Base-by-base conservation (phyloP, 2,113 vertebrate genomes). In the Ammospiza caudacuta region DNA sequence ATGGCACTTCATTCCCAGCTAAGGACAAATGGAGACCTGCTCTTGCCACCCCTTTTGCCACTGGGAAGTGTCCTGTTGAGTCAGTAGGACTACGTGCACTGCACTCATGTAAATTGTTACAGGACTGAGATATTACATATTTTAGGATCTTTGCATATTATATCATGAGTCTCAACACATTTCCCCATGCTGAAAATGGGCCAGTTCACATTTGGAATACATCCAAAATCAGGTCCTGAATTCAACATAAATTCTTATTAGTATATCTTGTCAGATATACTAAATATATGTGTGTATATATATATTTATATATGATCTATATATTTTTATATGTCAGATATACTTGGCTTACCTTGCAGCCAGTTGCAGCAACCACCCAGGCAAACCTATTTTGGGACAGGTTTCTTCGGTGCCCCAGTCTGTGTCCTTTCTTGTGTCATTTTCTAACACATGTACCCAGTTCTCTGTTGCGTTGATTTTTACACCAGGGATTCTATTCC, bases 401-500 rank as follows among this genome's bases (percentile, higher is more conserved):
- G 12, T 19, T n/a, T n/a, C 33, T 72, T 91, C 70, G 68, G n/a
- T 15, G 77, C 3, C 27, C 54, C 14, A 29, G 9, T 44, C 18
- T 64, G 7, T 29, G 20, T 21, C 41, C 15, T 39, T 74, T 64
- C 27, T 37, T 62, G 2, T 76, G 18, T 14, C 31, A 57, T 75
- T 55, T 49, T 64, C 51, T 51, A 51, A 52, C 8, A 23, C 0
- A 0, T 0, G 2, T 24, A 46, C 8, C 6, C 51, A 31, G 5
- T 5, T 20, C 59, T 61, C 12, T 64, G 18, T 44, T 63, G 15
- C 35, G 24, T 15, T 89, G 13, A 44, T 35, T 37, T 61, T 94
- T 92, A 25, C 8, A 41, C 18, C 21, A 69, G 33, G 29, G 23
- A 69, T 77, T 52, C 31, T 74, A 31, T 24, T 81, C n/a, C 7